Percentiles rank a stretch among this genome's conserved stretches.
Evolutionary conservation across 2,797 vertebrate genomes (phyloP).

Genomic region (Pygocentrus nattereri): DNA sequence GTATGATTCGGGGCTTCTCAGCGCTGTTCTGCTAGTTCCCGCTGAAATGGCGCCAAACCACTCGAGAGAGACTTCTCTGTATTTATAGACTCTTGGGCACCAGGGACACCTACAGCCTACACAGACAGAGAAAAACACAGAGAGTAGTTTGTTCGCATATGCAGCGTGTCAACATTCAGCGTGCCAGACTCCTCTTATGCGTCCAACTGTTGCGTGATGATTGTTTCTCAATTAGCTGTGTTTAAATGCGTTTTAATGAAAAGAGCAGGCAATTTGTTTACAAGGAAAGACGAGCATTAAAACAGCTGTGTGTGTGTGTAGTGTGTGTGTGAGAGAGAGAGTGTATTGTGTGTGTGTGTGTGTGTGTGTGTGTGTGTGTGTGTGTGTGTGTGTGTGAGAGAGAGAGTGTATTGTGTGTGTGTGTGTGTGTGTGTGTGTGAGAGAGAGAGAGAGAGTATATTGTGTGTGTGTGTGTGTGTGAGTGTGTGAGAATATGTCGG

Average conservation of each 20-base stretch:
- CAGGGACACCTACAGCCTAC: constrained; percentile 54
- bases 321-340: constrained; percentile 25
- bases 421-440: constrained; percentile 10
- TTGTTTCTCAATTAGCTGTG: not conserved
- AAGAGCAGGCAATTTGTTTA: constrained; percentile 10
- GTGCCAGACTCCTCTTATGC: not conserved
- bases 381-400: constrained; percentile 8
- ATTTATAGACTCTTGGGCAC: constrained; percentile 71
- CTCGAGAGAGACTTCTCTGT: constrained; percentile 77
- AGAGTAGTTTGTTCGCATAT: not conserved
- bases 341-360: constrained; percentile 20
- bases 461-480: constrained; percentile 25
- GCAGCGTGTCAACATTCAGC: not conserved
- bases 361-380: constrained; percentile 14
- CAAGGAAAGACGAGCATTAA: not conserved
- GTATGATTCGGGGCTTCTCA: constrained; percentile 81
- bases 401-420: constrained; percentile 24
- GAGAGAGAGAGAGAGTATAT: too few relatives aligned
- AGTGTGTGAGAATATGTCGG: constrained; percentile 25
- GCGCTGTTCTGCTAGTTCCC: constrained; percentile 82
- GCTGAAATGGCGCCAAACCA: constrained; percentile 84
- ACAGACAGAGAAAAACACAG: not conserved
- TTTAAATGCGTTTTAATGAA: not conserved
- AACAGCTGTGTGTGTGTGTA: constrained; percentile 5
- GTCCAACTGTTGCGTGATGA: not conserved